These are phyloP conservation scores for Cyrtonyx montezumae DNA, from an alignment of 2,113 vertebrate genomes.

Conservation along the genomic window DNA sequence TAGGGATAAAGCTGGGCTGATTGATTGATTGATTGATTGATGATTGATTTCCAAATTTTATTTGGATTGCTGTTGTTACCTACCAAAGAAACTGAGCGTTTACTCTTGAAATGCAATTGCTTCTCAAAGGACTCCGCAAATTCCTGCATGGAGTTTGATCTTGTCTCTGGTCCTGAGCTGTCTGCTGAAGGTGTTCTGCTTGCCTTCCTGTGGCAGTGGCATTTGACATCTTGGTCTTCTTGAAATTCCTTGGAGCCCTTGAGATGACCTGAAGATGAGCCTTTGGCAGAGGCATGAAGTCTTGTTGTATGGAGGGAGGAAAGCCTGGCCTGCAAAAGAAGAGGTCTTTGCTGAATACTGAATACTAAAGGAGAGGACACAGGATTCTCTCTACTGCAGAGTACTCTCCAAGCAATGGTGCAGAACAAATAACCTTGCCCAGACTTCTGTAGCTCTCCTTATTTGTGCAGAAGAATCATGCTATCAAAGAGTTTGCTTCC, in stretches of 20 bases:
- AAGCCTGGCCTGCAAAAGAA: slow-evolving; percentile 79
- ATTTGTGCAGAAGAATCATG: not conserved
- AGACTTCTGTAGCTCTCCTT: not conserved
- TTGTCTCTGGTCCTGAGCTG: slow-evolving; percentile 63
- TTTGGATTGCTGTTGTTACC: slow-evolving; percentile 50
- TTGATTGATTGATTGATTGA: not conserved
- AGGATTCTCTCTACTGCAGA: not conserved
- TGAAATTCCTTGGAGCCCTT: slow-evolving; percentile 72
- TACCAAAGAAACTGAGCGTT: slow-evolving; percentile 81
- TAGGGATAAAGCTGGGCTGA: not conserved
- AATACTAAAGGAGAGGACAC: not conserved
- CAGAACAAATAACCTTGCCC: not conserved
- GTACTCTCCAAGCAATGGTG: not conserved
- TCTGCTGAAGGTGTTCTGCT: slow-evolving; percentile 78
- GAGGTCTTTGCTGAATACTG: not conserved
- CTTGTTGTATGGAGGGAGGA: slow-evolving; percentile 79
- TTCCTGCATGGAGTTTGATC: slow-evolving; percentile 82
- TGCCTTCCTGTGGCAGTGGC: slow-evolving; percentile 63
- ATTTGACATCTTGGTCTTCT: slow-evolving; percentile 77
- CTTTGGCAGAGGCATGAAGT: slow-evolving; percentile 74
- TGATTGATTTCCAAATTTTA: not conserved
- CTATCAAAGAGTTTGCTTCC: not conserved
- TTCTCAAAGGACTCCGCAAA: slow-evolving; percentile 84
- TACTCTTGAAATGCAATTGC: slow-evolving; percentile 79
- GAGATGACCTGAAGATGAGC: slow-evolving; percentile 69